Conservation (phyloP, 37 sponge, comb jelly and placozoan genomes). For the Ianthella basta region DNA sequence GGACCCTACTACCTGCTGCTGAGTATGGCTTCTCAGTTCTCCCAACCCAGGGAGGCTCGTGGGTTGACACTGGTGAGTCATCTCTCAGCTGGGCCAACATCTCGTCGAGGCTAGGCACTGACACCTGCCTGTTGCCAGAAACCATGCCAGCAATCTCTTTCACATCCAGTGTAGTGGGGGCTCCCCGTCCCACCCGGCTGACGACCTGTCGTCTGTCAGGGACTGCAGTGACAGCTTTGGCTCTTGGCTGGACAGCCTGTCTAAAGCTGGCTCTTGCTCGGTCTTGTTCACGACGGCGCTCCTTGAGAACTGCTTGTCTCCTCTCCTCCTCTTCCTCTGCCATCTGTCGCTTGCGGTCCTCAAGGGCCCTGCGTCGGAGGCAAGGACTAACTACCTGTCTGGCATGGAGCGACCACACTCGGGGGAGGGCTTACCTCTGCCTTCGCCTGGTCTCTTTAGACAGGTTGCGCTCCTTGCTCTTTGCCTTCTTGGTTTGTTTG, state of each 20-base stretch:
- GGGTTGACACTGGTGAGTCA: too few species aligned
- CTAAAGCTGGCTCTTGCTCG: conserved; percentile 61
- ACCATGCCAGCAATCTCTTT: neutral
- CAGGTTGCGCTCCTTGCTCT: conserved; percentile 45
- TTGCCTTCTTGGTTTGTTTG: neutral
- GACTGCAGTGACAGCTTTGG: too few species aligned
- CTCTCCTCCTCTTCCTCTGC: conserved; percentile 70
- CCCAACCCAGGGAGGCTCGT: too few species aligned
- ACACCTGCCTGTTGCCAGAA: neutral
- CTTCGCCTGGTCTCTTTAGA: conserved; percentile 71
- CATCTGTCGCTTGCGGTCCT: conserved; percentile 58
- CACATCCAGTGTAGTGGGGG: too few species aligned
- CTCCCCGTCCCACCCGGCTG: too few species aligned
- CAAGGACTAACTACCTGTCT: too few species aligned
- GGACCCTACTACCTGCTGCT: too few species aligned
- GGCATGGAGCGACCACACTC: neutral
- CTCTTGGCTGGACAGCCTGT: conserved; percentile 2
- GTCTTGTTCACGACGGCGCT: conserved; percentile 50
- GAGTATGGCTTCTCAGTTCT: too few species aligned
- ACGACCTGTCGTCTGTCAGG: too few species aligned
- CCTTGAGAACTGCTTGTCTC: conserved; percentile 61
- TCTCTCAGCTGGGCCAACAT: conserved; percentile 12
- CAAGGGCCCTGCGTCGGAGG: conserved; percentile 56
- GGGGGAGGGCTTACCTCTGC: conserved; percentile 39
- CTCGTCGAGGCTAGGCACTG: conserved; percentile 8